Conservation (phyloP, 2,113 vertebrate species). For the Scomber colias region DNA sequence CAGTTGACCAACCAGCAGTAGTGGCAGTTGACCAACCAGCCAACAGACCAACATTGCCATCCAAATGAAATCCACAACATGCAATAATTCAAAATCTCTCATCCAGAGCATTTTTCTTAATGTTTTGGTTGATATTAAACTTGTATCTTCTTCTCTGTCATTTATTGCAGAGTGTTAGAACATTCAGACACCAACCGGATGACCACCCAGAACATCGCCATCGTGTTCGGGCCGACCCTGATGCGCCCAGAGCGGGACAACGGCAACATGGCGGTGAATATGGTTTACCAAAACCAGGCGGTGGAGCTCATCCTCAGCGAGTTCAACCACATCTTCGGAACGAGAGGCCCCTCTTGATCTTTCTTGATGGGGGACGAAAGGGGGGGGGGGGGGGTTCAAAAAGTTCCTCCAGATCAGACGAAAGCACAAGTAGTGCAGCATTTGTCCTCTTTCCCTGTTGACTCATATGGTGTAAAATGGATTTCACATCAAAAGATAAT, state of each 20-base stretch:
- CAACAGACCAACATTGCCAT: background rate
- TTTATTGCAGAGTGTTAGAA: slow-evolving; percentile 87
- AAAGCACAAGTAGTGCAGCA: slow-evolving; percentile 67
- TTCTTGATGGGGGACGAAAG: slow-evolving; percentile 33
- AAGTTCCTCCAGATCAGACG: slow-evolving; percentile 36
- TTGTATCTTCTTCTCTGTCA: background rate
- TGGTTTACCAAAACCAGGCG: slow-evolving; percentile 90
- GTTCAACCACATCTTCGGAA: slow-evolving; percentile 84
- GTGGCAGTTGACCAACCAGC: background rate
- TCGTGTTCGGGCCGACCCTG: slow-evolving; percentile 95
- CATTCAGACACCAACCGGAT: slow-evolving; percentile 88
- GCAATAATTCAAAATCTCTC: background rate
- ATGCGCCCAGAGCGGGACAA: slow-evolving; percentile 90
- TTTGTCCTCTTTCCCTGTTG: slow-evolving; percentile 60
- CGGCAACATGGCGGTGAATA: slow-evolving; percentile 88
- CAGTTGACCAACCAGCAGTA: background rate
- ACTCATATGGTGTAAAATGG: slow-evolving; percentile 72
- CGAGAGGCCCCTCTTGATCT: slow-evolving; percentile 61
- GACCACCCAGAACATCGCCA: slow-evolving; percentile 94
- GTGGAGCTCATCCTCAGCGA: slow-evolving; percentile 92
- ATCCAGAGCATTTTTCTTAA: no score
- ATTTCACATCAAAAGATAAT: slow-evolving; percentile 78
- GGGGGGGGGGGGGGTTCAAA: slow-evolving; percentile 4
- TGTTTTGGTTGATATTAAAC: background rate
- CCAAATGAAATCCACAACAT: slow-evolving; percentile 3